A percentile compares a stretch with the other conserved stretches of the same genome.
Evolutionary conservation across 2,797 vertebrate genomes (phyloP).

Genomic region (Sus cebifrons): DNA sequence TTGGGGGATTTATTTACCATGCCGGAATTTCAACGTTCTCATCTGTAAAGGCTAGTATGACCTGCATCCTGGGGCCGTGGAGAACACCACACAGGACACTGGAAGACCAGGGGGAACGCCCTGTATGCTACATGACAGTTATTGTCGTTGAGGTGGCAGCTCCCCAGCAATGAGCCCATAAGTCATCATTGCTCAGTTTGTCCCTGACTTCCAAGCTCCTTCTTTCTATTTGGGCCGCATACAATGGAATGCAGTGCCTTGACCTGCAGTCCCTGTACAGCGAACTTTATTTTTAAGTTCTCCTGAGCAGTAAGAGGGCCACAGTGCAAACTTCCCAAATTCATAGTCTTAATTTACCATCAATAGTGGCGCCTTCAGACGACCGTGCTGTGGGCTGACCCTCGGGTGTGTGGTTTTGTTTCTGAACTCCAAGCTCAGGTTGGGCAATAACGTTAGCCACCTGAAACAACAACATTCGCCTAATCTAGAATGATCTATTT

Average conservation of each 20-base stretch:
- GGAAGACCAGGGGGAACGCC: not conserved
- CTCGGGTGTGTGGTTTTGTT: constrained; percentile 20
- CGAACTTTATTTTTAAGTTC: not conserved
- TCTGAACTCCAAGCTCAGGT: constrained; percentile 43
- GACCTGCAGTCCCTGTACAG: not conserved
- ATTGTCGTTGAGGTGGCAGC: not conserved
- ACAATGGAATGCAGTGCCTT: not conserved
- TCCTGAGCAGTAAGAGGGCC: not conserved
- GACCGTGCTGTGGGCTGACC: not conserved
- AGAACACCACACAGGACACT: not conserved
- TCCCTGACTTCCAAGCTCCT: not conserved
- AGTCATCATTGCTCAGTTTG: not conserved
- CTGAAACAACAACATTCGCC: constrained; percentile 80
- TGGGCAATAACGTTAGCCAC: constrained; percentile 57
- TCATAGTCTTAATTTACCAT: not conserved
- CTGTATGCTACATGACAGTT: accelerated
- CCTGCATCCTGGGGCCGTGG: accelerated
- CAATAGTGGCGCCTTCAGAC: not conserved
- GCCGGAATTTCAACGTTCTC: not conserved
- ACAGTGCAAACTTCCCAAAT: not conserved
- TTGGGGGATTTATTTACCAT: too few species aligned
- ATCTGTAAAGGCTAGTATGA: not conserved
- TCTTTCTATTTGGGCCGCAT: not conserved
- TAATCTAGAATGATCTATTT: constrained; percentile 69
- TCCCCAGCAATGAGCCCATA: accelerated